Evolutionary conservation across 2,113 vertebrate genomes (phyloP), one percentile per base, ranked within the genome.

Genomic region (Sula dactylatra): DNA sequence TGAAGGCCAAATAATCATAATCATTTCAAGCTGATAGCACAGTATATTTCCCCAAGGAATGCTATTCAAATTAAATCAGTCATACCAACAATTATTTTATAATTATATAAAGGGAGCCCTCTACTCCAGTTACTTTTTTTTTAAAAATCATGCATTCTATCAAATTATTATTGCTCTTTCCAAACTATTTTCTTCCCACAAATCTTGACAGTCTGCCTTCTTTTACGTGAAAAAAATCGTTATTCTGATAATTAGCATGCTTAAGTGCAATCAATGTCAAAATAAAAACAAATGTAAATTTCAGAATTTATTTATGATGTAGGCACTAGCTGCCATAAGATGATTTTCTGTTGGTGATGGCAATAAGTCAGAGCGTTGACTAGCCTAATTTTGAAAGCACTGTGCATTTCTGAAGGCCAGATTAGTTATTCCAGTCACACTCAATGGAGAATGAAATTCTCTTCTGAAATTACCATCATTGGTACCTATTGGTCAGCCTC

Each of bases 1-100:
- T 97, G 91, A 95, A 97, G 97, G 97, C 97, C 97, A 97, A 97
- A 97, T 97, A 97, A 97, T 98, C 96, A 90, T 94, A 31, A 96
- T 96, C n/a, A 95, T 98, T 97, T 97, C 95, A 96, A 97, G 92
- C 74, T 96, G 96, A 96, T 88, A 91, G 95, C 92, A 96, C 96
- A 97, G 85, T 83, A 58, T 91, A 96, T 98, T 95, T 94, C 94
- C 93, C 71, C 34, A 36, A 89, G 95, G 95, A 96, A 96, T 80
- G 86, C 89, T 94, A 94, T 97, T 97, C 97, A 97, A 96, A 97
- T 96, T 94, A 95, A 95, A 97, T 96, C 92, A 97, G 97, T 97
- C 96, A 97, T 98, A 93, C 86, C 85, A 96, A 97, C 94, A 94
- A 95, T 92, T 83, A 94, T 96, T 97, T 96, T 92, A 88, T 92